Conservation (phyloP, 2,888 invertebrate genomes). For the Lithosia quadra region DNA sequence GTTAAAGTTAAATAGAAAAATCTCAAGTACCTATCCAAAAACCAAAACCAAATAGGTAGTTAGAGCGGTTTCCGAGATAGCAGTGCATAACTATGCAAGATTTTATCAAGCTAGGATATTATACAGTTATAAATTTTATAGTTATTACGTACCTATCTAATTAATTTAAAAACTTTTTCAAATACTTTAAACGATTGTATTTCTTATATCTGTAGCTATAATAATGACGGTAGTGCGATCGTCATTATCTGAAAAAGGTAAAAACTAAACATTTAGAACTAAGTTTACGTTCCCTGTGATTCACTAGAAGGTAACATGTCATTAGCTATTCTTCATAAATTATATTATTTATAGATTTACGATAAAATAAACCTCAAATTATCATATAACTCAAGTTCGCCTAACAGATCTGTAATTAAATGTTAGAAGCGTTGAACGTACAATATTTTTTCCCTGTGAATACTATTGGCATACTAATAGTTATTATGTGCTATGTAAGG, state of each 20-base stretch:
- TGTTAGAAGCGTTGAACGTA: constrained; percentile 12
- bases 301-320: constrained; percentile 15
- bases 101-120: too few relatives aligned
- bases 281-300: background rate
- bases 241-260: background rate
- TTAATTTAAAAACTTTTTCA: background rate
- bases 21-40: too few relatives aligned
- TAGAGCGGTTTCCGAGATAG: too few relatives aligned
- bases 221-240: background rate
- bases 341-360: constrained; percentile 19
- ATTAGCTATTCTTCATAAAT: constrained; percentile 21
- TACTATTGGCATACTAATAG: constrained; percentile 5
- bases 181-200: background rate
- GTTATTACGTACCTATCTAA: too few relatives aligned
- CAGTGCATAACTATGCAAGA: too few relatives aligned
- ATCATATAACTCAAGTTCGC: constrained; percentile 21
- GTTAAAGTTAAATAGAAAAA: too few relatives aligned
- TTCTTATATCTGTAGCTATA: background rate
- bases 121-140: too few relatives aligned
- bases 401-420: constrained; percentile 21
- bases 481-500: constrained; percentile 5
- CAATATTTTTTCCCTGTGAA: constrained; percentile 3
- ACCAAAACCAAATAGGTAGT: too few relatives aligned
- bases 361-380: constrained; percentile 22
- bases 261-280: constrained; percentile 6